Conservation (phyloP, 1,140 invertebrate species). For the Octopus bimaculoides region DNA sequence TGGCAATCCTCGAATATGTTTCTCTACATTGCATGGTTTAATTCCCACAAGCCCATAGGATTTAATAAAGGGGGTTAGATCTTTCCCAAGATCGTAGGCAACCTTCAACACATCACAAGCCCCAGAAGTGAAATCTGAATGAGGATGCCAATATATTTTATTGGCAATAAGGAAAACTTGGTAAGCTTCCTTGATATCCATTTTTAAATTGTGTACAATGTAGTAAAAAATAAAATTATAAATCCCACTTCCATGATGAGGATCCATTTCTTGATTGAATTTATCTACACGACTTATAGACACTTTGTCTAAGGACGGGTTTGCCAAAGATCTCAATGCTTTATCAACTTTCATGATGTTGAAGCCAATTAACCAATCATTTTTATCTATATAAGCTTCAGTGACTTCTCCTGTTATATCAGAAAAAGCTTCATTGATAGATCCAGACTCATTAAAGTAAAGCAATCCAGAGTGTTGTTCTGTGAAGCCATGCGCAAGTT, state of each 20-base stretch:
- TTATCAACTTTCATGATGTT: slow-evolving; percentile 18
- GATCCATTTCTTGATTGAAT: slow-evolving; percentile 21
- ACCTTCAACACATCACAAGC: slow-evolving; percentile 36
- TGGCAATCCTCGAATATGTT: slow-evolving; percentile 9
- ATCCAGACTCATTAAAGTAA: slow-evolving; percentile 31
- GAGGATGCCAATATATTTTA: slow-evolving; percentile 31
- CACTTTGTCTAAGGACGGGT: slow-evolving; percentile 20
- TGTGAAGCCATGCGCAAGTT: slow-evolving; percentile 34
- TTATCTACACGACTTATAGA: slow-evolving; percentile 29
- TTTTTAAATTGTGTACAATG: slow-evolving; percentile 18
- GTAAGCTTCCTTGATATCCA: slow-evolving; percentile 24
- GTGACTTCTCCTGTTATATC: slow-evolving; percentile 35
- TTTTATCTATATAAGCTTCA: slow-evolving; percentile 22
- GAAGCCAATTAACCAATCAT: slow-evolving; percentile 24
- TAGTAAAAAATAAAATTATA: slow-evolving; percentile 30
- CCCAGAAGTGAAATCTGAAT: slow-evolving; percentile 22
- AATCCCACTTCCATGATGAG: slow-evolving; percentile 33
- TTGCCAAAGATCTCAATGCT: slow-evolving; percentile 22
- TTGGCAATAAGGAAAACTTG: slow-evolving; percentile 34
- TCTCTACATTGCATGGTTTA: slow-evolving; percentile 16
- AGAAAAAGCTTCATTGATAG: slow-evolving; percentile 36
- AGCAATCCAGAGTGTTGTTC: slow-evolving; percentile 27
- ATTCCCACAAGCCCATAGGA: slow-evolving; percentile 26
- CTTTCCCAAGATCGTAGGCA: slow-evolving; percentile 31
- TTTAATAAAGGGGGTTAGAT: slow-evolving; percentile 6